Evolutionary conservation across 2,113 vertebrate genomes (phyloP).

Genomic region (Speoplatyrhinus poulsoni): DNA sequence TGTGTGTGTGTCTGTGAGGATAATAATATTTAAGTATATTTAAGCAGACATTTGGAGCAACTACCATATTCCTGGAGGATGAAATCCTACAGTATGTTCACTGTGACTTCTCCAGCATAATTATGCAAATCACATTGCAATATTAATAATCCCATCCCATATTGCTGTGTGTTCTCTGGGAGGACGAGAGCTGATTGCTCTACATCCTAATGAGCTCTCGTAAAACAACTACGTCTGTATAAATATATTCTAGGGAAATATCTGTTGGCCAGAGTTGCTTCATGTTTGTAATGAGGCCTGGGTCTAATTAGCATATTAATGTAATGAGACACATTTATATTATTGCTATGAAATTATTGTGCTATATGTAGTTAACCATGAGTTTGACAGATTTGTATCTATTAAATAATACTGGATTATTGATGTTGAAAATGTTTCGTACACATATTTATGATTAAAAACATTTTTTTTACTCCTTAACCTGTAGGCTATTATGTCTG

Average conservation of each 20-base stretch:
- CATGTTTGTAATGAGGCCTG: too few species aligned
- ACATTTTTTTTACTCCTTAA: too few species aligned
- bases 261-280: slow-evolving; percentile 16
- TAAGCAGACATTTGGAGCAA: background rate
- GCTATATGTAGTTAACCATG: too few species aligned
- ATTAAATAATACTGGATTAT: too few species aligned
- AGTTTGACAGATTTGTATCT: too few species aligned
- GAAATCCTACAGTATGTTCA: background rate
- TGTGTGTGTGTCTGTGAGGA: background rate
- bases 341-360: too few species aligned
- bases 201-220: slow-evolving; percentile 59
- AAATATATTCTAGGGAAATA: slow-evolving; percentile 68
- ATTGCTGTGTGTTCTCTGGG: slow-evolving; percentile 36
- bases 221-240: slow-evolving; percentile 60
- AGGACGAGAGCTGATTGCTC: slow-evolving; percentile 52
- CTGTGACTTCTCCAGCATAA: background rate
- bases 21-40: background rate
- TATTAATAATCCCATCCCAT: background rate
- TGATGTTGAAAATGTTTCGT: too few species aligned
- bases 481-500: too few species aligned
- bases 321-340: too few species aligned
- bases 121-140: background rate
- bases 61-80: background rate
- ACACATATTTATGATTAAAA: too few species aligned
- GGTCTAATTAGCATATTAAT: too few species aligned